Evolutionary conservation across 2,113 vertebrate species (phyloP).

Genomic region (Tragulus kanchil): DNA sequence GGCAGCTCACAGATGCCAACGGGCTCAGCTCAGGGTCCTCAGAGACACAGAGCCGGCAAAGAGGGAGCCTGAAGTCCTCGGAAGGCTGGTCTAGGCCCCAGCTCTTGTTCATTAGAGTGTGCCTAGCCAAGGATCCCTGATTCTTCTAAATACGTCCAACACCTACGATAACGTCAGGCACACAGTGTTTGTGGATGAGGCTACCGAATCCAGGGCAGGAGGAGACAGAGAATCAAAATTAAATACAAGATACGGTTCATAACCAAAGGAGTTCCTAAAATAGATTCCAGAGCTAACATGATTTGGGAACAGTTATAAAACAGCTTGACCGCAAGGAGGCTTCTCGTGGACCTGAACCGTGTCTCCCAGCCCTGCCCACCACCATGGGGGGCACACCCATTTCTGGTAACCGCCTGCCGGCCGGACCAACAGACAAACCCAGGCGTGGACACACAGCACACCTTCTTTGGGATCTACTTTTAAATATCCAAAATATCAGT

Average conservation of each 20-base stretch:
- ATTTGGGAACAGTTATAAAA: slow-evolving; percentile 83
- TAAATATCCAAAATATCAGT: neutral
- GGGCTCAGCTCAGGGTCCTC: neutral
- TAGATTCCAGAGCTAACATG: slow-evolving; percentile 78
- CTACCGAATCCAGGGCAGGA: slow-evolving; percentile 77
- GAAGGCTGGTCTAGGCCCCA: neutral
- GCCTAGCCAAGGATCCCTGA: neutral
- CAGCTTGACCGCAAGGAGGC: slow-evolving; percentile 60
- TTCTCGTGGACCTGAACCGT: neutral
- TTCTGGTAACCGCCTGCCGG: neutral
- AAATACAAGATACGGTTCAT: slow-evolving; percentile 77
- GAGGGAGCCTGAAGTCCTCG: neutral
- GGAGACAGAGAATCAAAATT: slow-evolving; percentile 75
- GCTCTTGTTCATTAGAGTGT: neutral
- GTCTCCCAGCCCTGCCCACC: neutral
- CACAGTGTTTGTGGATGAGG: slow-evolving; percentile 56
- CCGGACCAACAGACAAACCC: neutral
- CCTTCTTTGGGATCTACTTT: neutral
- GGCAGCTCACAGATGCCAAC: neutral
- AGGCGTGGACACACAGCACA: neutral
- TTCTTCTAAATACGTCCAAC: neutral
- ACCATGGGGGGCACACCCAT: neutral
- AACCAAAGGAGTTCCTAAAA: slow-evolving; percentile 79
- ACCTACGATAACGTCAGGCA: slow-evolving; percentile 5
- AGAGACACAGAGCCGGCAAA: neutral